Percentiles rank a stretch among this genome's conserved stretches.
phyloP scores from a whole-genome alignment of 2,797 vertebrate genomes.

The Halcyon leucocephala region DNA sequence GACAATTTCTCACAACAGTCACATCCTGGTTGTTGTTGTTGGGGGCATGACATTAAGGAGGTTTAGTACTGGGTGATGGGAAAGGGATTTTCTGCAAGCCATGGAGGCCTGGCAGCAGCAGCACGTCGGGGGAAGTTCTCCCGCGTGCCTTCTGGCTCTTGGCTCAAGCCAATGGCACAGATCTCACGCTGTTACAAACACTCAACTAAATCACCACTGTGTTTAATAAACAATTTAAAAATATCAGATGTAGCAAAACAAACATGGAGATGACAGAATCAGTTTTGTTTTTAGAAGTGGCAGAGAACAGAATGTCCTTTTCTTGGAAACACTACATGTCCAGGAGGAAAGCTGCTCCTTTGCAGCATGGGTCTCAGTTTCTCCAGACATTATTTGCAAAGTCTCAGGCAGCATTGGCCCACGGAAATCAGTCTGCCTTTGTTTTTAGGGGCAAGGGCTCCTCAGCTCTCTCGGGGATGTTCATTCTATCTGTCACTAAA shows the following conservation, averaged over 20 bases:
- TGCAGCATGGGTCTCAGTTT: not conserved
- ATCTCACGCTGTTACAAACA: slow-evolving; percentile 1
- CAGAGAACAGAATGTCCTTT: not conserved
- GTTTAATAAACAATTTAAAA: slow-evolving; percentile 64
- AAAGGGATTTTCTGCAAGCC: not conserved
- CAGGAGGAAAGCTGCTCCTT: not conserved
- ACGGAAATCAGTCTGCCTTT: not conserved
- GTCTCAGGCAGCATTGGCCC: not conserved
- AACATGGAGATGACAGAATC: slow-evolving; percentile 8
- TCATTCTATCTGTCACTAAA: not conserved
- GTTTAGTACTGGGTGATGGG: not conserved
- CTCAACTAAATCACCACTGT: not conserved
- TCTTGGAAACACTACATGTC: not conserved
- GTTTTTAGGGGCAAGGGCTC: not conserved
- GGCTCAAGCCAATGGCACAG: not conserved
- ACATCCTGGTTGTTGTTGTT: not conserved
- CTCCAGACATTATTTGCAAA: not conserved
- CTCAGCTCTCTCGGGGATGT: not conserved
- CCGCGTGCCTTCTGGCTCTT: slow-evolving; percentile 12
- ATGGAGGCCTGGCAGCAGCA: not conserved
- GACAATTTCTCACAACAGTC: not conserved
- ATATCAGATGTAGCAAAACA: slow-evolving; percentile 36
- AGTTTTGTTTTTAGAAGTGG: slow-evolving; percentile 45
- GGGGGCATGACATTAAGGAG: not conserved
- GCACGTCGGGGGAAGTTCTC: not conserved